Conservation (phyloP, 1,140 invertebrate species). For the Drosophila mayri region DNA sequence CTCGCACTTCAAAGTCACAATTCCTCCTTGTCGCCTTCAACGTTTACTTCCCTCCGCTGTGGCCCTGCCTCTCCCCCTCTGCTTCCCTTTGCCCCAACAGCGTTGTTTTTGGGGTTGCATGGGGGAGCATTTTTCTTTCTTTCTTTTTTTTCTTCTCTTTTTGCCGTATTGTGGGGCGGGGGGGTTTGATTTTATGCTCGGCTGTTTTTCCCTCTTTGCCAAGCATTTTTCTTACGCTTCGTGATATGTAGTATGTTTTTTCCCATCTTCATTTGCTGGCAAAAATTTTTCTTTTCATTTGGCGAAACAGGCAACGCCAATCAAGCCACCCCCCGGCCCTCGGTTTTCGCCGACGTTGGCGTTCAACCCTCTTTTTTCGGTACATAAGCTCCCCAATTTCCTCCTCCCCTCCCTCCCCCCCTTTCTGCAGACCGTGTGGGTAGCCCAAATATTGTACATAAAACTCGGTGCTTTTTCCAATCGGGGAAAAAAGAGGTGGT, state of each 20-base stretch:
- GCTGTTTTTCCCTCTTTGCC: slow-evolving; percentile 40
- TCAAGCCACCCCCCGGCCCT: slow-evolving; percentile 40
- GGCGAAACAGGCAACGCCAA: slow-evolving; percentile 64
- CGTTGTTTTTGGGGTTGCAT: slow-evolving; percentile 34
- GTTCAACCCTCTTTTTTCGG: slow-evolving; percentile 17
- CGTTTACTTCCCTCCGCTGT: slow-evolving; percentile 15
- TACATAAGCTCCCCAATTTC: slow-evolving; percentile 47
- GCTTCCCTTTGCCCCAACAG: not conserved
- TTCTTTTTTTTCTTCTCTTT: not conserved
- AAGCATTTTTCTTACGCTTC: slow-evolving; percentile 44
- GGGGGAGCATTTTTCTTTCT: slow-evolving; percentile 5
- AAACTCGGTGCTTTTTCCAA: slow-evolving; percentile 38
- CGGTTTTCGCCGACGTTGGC: not conserved
- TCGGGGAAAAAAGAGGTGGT: not conserved
- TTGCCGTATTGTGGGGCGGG: not conserved
- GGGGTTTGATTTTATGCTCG: slow-evolving; percentile 37
- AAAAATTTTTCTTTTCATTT: slow-evolving; percentile 73
- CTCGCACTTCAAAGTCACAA: slow-evolving; percentile 75
- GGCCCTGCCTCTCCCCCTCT: not conserved
- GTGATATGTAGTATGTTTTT: slow-evolving; percentile 30
- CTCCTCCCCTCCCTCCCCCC: not conserved
- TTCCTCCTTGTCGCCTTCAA: slow-evolving; percentile 29
- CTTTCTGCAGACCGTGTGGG: not conserved
- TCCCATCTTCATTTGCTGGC: slow-evolving; percentile 70
- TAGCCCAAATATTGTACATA: slow-evolving; percentile 66